Percentiles rank a stretch among this genome's conserved stretches.
Conservation (phyloP, 2,113 vertebrate genomes). For the Hippolais icterina region DNA sequence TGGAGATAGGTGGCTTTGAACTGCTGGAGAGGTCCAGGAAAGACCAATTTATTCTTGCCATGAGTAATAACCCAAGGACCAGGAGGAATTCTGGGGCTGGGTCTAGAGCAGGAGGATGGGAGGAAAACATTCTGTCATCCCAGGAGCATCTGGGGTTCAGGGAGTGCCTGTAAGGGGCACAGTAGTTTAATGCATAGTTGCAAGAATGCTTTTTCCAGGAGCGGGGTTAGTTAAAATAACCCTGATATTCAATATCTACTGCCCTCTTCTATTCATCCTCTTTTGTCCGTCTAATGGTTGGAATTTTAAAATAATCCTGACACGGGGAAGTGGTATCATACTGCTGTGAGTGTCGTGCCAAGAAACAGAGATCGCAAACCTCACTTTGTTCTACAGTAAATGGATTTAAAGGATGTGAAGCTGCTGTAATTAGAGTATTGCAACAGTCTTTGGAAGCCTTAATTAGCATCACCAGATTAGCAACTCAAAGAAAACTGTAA, state of each 20-base stretch:
- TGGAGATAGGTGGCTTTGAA: not conserved
- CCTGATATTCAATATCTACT: not conserved
- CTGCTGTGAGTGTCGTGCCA: not conserved
- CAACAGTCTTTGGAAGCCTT: not conserved
- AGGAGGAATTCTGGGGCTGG: not conserved
- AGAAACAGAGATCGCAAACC: not conserved
- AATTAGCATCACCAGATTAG: slow-evolving; percentile 31
- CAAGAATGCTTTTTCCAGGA: not conserved
- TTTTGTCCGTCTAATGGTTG: not conserved
- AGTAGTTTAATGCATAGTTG: not conserved
- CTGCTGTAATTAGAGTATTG: slow-evolving; percentile 1
- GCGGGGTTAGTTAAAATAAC: not conserved
- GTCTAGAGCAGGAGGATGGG: not conserved
- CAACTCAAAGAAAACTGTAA: slow-evolving; percentile 3
- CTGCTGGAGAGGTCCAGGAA: not conserved
- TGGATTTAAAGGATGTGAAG: not conserved
- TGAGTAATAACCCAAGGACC: not conserved
- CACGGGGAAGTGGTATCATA: fast-evolving
- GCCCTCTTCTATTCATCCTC: not conserved
- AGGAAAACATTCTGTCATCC: not conserved
- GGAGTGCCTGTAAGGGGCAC: fast-evolving
- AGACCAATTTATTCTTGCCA: not conserved
- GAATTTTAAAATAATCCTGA: not conserved
- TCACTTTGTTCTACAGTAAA: not conserved
- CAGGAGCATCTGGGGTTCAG: not conserved